Evolutionary conservation across 2,797 vertebrate species (phyloP).

Genomic region (Anguilla megastoma): DNA sequence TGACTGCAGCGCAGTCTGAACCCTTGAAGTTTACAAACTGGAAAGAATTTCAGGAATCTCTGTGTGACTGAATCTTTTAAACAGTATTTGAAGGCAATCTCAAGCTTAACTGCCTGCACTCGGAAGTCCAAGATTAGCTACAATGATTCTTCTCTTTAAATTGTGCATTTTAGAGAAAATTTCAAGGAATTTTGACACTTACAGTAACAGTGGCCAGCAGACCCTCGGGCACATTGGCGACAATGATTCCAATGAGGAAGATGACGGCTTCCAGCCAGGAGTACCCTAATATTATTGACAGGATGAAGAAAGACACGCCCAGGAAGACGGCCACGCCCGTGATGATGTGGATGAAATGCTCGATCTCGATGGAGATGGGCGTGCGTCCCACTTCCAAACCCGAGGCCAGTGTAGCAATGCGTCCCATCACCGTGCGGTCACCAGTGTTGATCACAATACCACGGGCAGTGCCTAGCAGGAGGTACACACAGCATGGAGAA

Average conservation of each 20-base stretch:
- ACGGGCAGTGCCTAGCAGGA: constrained; percentile 75
- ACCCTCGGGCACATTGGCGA: constrained; percentile 84
- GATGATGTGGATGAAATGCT: constrained; percentile 86
- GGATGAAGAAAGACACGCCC: constrained; percentile 80
- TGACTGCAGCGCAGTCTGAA: neutral
- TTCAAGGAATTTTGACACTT: constrained; percentile 47
- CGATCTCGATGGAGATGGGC: constrained; percentile 81
- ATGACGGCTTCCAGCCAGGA: constrained; percentile 84
- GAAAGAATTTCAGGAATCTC: neutral
- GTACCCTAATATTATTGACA: constrained; percentile 82
- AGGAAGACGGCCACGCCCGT: constrained; percentile 87
- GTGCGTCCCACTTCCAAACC: constrained; percentile 83
- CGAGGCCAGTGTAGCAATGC: constrained; percentile 82
- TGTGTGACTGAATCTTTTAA: neutral
- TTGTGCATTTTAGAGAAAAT: neutral
- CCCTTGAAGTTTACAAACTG: neutral
- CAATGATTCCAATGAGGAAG: constrained; percentile 87
- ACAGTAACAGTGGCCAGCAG: constrained; percentile 84
- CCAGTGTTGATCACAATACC: constrained; percentile 83
- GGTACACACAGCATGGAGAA: neutral
- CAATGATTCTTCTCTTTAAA: neutral
- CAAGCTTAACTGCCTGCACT: neutral
- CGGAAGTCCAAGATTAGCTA: neutral
- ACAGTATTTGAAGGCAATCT: neutral
- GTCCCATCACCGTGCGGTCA: constrained; percentile 85